Evolutionary conservation across 1,140 invertebrate species (phyloP).

Genomic region (Mycetomoellerius zeteki): DNA sequence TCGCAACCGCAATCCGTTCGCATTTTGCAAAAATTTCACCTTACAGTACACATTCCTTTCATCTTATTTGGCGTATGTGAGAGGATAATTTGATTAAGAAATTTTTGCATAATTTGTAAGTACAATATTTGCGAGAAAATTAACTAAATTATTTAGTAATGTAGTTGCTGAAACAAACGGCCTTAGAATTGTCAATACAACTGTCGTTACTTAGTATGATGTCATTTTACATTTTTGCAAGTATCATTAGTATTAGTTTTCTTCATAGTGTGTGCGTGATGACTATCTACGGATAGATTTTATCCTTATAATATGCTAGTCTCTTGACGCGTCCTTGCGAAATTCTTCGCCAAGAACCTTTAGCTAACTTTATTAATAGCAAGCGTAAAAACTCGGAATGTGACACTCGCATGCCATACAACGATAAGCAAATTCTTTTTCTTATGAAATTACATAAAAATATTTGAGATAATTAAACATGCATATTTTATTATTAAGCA

Average conservation of each 20-base stretch:
- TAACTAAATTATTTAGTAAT: neutral
- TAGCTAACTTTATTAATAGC: constrained; percentile 30
- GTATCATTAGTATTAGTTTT: constrained; percentile 32
- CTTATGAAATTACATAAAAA: neutral
- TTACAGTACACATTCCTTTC: neutral
- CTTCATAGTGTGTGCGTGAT: neutral
- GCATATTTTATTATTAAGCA: neutral
- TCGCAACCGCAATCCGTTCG: neutral
- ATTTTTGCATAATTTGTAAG: neutral
- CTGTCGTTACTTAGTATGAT: constrained; percentile 33
- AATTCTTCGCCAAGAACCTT: constrained; percentile 29
- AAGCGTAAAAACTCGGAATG: neutral
- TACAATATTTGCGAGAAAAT: neutral
- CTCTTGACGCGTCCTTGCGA: constrained; percentile 48
- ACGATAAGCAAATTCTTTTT: neutral
- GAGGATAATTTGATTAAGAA: neutral
- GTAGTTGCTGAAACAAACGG: neutral
- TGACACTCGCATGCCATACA: neutral
- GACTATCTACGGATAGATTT: constrained; percentile 23
- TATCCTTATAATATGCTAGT: constrained; percentile 28
- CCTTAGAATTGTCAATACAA: constrained; percentile 25
- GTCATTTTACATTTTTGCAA: constrained; percentile 17
- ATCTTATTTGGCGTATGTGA: neutral
- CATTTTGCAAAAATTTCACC: constrained; percentile 4
- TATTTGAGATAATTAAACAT: neutral